phyloP scores from a whole-genome alignment of 2,797 vertebrate genomes.

The Fistularia commersonii region DNA sequence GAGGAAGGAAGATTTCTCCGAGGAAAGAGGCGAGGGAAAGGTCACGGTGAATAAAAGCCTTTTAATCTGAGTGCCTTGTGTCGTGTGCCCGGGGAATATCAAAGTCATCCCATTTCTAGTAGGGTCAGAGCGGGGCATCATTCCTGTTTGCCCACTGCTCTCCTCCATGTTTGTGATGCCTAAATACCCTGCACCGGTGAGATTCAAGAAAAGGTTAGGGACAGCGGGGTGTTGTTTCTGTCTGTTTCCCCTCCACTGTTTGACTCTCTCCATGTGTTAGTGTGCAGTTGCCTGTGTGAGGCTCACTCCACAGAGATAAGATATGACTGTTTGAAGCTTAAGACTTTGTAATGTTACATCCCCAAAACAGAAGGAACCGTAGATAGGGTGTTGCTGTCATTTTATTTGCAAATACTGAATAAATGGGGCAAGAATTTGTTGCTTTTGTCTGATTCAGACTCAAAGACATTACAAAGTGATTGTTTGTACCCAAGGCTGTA shows the following conservation, averaged over 20 bases:
- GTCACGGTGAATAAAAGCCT: constrained; percentile 74
- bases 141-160: constrained; percentile 46
- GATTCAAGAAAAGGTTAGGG: constrained; percentile 60
- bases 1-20: constrained; percentile 64
- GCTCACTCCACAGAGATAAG: constrained; percentile 19
- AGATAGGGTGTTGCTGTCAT: constrained; percentile 18
- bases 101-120: constrained; percentile 66
- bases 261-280: constrained; percentile 2
- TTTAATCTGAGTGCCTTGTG: constrained; percentile 70
- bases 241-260: constrained; percentile 12
- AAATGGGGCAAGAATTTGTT: constrained; percentile 4
- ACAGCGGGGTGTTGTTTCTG: constrained; percentile 22
- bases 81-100: constrained; percentile 70
- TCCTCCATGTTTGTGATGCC: constrained; percentile 51
- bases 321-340: constrained; percentile 21
- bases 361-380: constrained; percentile 6
- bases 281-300: constrained; percentile 9
- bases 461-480: constrained; percentile 3
- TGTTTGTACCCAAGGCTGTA: not conserved
- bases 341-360: constrained; percentile 18
- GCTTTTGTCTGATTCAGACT: constrained; percentile 5
- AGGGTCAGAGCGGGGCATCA: constrained; percentile 53
- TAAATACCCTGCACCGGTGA: constrained; percentile 41
- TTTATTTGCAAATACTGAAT: constrained; percentile 15
- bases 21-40: constrained; percentile 70